phyloP scores from a whole-genome alignment of 2,113 vertebrate species.

The Limanda limanda region DNA sequence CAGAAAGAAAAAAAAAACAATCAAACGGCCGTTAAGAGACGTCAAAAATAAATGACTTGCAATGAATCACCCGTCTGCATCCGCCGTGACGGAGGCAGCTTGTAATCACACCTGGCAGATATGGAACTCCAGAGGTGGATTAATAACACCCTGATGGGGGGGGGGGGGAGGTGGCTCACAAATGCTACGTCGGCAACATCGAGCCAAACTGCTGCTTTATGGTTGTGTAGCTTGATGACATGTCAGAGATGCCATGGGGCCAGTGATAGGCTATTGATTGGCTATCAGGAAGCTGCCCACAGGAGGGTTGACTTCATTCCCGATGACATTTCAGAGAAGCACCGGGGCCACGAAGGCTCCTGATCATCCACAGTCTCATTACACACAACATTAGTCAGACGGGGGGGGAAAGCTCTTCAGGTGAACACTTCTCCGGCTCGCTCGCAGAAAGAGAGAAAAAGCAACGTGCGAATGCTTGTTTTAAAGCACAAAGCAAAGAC shows the following conservation, averaged over 20 bases:
- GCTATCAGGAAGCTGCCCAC: conserved; percentile 58
- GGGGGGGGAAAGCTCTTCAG: conserved; percentile 48
- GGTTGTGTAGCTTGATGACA: conserved; percentile 60
- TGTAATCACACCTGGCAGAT: conserved; percentile 64
- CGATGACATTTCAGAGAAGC: conserved; percentile 66
- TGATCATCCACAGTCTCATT: conserved; percentile 70
- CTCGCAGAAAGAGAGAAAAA: conserved; percentile 28
- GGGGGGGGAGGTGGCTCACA: conserved; percentile 1
- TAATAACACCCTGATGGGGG: conserved; percentile 50
- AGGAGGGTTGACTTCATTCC: conserved; percentile 65
- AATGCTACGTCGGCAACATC: conserved; percentile 47
- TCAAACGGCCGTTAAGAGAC: conserved; percentile 65
- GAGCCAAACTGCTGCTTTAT: conserved; percentile 54
- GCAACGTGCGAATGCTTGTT: conserved; percentile 15
- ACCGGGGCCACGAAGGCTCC: conserved; percentile 54
- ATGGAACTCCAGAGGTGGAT: conserved; percentile 60
- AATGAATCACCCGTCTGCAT: conserved; percentile 73
- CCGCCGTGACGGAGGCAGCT: conserved; percentile 55
- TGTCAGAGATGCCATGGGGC: conserved; percentile 52
- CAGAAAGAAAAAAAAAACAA: conserved; percentile 41
- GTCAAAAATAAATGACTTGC: conserved; percentile 71
- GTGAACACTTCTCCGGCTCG: conserved; percentile 48
- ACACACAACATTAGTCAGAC: conserved; percentile 73
- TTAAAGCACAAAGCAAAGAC: conserved; percentile 1
- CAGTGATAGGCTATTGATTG: conserved; percentile 74